Evolutionary conservation across 2,113 vertebrate species (phyloP).

Genomic region (Camelus dromedarius): DNA sequence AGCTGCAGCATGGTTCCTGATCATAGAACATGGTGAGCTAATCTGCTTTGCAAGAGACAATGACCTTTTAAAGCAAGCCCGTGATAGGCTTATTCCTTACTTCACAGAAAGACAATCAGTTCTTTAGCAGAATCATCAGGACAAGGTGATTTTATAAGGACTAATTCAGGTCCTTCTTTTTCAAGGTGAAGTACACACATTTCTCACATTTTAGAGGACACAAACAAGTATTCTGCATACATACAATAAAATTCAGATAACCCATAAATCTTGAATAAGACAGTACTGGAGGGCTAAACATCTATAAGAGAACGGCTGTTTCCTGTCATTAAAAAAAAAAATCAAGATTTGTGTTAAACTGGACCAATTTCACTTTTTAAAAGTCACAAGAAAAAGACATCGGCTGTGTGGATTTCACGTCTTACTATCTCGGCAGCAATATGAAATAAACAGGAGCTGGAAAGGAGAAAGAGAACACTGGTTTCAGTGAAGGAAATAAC

Average conservation of each 20-base stretch:
- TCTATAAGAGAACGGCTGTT: not conserved
- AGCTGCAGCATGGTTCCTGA: not conserved
- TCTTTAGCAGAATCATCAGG: conserved; percentile 31
- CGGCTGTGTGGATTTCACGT: not conserved
- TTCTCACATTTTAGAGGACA: conserved; percentile 31
- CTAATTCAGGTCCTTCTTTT: conserved; percentile 4
- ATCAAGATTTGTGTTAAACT: not conserved
- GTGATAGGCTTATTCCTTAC: conserved; percentile 47
- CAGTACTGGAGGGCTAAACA: not conserved
- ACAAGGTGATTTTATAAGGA: conserved; percentile 50
- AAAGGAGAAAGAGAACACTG: conserved; percentile 1
- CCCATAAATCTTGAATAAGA: not conserved
- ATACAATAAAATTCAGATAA: conserved; percentile 39
- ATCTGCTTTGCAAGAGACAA: conserved; percentile 71
- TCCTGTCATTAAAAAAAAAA: not conserved
- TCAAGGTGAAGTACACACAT: conserved; percentile 57
- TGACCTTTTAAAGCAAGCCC: conserved; percentile 71
- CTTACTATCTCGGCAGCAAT: not conserved
- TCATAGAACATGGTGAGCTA: conserved; percentile 61
- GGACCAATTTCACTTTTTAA: not conserved
- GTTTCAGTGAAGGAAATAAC: conserved; percentile 57
- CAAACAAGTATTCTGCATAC: not conserved
- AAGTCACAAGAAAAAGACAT: conserved; percentile 39
- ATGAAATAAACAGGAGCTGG: conserved; percentile 33
- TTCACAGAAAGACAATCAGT: not conserved